Conservation (phyloP, 2,113 vertebrate species). For the Perccottus glenii region DNA sequence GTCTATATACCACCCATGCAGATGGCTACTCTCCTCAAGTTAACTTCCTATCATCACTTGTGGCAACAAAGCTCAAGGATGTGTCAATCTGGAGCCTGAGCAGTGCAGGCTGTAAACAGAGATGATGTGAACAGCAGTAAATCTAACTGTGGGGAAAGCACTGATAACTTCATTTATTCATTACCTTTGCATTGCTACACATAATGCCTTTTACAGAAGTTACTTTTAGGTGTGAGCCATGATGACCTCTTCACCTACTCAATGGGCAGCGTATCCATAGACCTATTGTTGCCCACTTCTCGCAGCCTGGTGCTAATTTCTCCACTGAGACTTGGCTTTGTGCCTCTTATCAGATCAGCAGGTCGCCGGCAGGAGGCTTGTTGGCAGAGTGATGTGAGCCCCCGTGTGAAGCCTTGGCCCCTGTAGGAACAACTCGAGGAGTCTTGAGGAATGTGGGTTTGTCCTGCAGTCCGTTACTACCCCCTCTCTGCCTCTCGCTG, state of each 20-base stretch:
- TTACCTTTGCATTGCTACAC: neutral
- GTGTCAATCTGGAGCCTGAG: conserved; percentile 57
- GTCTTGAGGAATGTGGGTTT: conserved; percentile 83
- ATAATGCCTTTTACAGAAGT: neutral
- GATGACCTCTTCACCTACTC: neutral
- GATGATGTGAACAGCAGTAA: conserved; percentile 43
- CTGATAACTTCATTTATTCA: neutral
- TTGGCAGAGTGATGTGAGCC: conserved; percentile 43
- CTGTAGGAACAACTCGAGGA: conserved; percentile 67
- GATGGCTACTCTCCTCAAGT: conserved; percentile 35
- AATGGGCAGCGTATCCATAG: conserved; percentile 2
- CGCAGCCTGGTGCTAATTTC: conserved; percentile 19
- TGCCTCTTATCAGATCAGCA: conserved; percentile 36
- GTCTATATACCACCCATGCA: conserved; percentile 73
- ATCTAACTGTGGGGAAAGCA: conserved; percentile 9
- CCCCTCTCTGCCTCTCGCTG: conserved; percentile 72
- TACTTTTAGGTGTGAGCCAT: neutral
- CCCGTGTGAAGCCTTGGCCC: conserved; percentile 56
- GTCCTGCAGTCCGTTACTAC: conserved; percentile 78
- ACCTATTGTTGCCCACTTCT: conserved; percentile 6
- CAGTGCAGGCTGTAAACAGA: conserved; percentile 43
- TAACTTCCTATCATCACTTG: conserved; percentile 69
- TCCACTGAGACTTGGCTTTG: neutral
- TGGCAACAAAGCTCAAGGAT: conserved; percentile 69
- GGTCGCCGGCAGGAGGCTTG: conserved; percentile 23